A percentile compares a stretch with the other conserved stretches of the same genome.
These are phyloP conservation scores for Aphrophora alni DNA, from an alignment of 2,888 invertebrate species.

Conservation along the genomic window DNA sequence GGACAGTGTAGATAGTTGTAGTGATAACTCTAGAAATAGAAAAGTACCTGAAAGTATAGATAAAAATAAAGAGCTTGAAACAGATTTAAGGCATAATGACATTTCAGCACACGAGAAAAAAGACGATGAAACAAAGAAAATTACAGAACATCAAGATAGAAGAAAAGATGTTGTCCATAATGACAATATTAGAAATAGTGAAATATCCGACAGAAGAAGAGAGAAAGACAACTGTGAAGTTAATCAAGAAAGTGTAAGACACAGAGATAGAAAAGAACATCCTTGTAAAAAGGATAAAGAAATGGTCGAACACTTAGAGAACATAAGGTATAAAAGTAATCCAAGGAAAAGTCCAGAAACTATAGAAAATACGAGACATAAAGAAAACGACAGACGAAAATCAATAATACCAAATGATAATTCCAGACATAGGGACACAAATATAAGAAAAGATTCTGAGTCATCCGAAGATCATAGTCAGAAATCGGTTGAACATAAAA, in stretches of 20 bases:
- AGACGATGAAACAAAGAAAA: constrained; percentile 55
- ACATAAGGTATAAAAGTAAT: constrained; percentile 40
- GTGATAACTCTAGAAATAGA: constrained; percentile 51
- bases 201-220: constrained; percentile 55
- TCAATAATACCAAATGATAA: constrained; percentile 31
- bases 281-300: constrained; percentile 46
- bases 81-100: constrained; percentile 52
- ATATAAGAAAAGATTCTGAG: constrained; percentile 46
- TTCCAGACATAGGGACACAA: constrained; percentile 39
- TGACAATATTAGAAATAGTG: constrained; percentile 35
- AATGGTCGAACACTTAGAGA: constrained; percentile 37
- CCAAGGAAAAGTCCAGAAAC: constrained; percentile 47
- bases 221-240: constrained; percentile 56
- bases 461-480: constrained; percentile 42
- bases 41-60: constrained; percentile 52
- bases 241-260: constrained; percentile 51
- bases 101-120: constrained; percentile 53
- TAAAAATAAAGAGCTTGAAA: constrained; percentile 42
- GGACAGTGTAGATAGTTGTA: constrained; percentile 48
- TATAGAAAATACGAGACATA: constrained; percentile 42
- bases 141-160: constrained; percentile 54
- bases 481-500: constrained; percentile 27
- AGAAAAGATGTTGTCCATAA: constrained; percentile 52
- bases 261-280: constrained; percentile 49
- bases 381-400: constrained; percentile 40